These are phyloP conservation scores for Rhegmatorhina hoffmannsi DNA, from an alignment of 2,113 vertebrate species.

Conservation along the genomic window DNA sequence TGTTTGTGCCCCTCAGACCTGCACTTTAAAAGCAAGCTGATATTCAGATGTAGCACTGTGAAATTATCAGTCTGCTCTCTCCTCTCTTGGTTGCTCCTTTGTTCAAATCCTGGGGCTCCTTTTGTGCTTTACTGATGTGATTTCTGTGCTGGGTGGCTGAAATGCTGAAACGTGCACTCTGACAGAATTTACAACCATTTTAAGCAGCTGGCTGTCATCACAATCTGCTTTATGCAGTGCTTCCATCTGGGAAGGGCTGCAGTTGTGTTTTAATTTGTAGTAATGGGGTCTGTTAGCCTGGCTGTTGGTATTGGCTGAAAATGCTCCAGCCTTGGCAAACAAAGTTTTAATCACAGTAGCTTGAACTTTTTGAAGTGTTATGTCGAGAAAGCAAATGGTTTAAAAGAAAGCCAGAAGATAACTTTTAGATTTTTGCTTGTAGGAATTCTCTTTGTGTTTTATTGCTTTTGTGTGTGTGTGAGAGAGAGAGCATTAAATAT, in stretches of 20 bases:
- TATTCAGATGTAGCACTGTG: neutral
- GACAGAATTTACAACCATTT: neutral
- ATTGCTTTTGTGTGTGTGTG: neutral
- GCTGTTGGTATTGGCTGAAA: constrained; percentile 5
- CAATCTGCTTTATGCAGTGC: constrained; percentile 34
- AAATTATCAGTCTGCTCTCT: neutral
- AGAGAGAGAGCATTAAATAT: neutral
- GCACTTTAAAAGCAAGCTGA: neutral
- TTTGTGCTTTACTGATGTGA: neutral
- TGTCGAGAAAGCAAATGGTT: neutral
- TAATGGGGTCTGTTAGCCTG: neutral
- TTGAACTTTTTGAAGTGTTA: neutral
- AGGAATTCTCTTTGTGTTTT: neutral
- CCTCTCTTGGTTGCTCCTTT: neutral
- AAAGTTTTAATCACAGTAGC: neutral
- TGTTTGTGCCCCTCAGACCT: neutral
- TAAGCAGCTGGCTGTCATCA: constrained; percentile 37
- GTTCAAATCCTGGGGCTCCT: neutral
- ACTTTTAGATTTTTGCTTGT: neutral
- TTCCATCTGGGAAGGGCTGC: constrained; percentile 31
- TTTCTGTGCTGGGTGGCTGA: neutral
- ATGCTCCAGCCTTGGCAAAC: neutral
- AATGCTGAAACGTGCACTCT: neutral
- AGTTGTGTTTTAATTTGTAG: constrained; percentile 18
- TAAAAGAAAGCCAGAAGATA: neutral